A percentile compares a stretch with the other conserved stretches of the same genome.
These are phyloP conservation scores for Agriopis aurantiaria DNA, from an alignment of 2,888 invertebrate species.

Conservation along the genomic window DNA sequence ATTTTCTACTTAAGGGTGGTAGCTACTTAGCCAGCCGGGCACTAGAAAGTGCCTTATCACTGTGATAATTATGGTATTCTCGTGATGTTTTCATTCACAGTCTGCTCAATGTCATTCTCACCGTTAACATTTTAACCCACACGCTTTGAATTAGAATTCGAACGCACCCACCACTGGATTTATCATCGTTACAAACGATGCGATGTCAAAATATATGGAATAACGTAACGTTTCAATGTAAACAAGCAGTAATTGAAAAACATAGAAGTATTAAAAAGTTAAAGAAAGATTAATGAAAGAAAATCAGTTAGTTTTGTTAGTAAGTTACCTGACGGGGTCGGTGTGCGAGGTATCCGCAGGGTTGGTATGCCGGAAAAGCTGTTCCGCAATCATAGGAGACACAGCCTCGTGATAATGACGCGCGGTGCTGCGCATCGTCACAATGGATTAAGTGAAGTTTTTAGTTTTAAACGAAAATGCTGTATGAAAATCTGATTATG, in stretches of 20 bases:
- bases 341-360: conserved; percentile 76
- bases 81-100: too few relatives aligned
- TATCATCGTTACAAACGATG: too few relatives aligned
- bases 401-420: conserved; percentile 90
- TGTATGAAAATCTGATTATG: not conserved
- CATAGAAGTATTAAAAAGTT: not conserved
- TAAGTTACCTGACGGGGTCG: conserved; percentile 77
- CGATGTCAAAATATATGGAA: too few relatives aligned
- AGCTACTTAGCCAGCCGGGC: too few relatives aligned
- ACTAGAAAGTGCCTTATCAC: too few relatives aligned
- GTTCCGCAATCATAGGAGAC: conserved; percentile 83
- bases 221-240: not conserved
- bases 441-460: conserved; percentile 21
- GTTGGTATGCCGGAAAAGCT: conserved; percentile 76
- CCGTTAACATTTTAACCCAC: too few relatives aligned
- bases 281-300: not conserved
- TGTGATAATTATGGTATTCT: too few relatives aligned
- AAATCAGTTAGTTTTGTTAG: not conserved
- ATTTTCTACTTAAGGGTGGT: too few relatives aligned
- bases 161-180: too few relatives aligned
- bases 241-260: not conserved
- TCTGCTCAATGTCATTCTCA: too few relatives aligned
- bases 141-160: too few relatives aligned
- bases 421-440: conserved; percentile 83
- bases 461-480: not conserved